Evolutionary conservation across 2,888 invertebrate genomes (phyloP).

Genomic region (Sycophila texana): DNA sequence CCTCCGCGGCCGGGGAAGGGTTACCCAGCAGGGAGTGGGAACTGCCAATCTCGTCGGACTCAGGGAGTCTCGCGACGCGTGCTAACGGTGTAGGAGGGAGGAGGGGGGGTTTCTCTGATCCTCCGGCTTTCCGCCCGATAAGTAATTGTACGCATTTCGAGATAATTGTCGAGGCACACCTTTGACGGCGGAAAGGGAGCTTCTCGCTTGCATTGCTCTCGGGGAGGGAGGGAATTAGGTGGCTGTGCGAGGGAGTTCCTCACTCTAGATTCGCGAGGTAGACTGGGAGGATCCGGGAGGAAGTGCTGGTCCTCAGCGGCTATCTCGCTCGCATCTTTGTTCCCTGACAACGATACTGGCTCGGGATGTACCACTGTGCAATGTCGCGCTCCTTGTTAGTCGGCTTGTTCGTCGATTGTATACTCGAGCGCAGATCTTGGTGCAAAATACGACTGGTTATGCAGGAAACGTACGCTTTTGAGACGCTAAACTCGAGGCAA

Average conservation of each 20-base stretch:
- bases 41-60: slow-evolving; percentile 37
- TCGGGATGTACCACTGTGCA: too few species aligned
- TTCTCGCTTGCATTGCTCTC: not conserved
- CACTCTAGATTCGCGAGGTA: not conserved
- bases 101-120: not conserved
- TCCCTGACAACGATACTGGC: too few species aligned
- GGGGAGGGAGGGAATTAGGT: not conserved
- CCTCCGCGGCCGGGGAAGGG: not conserved
- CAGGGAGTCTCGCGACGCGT: not conserved
- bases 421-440: too few species aligned
- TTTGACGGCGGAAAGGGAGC: slow-evolving; percentile 57
- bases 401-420: too few species aligned
- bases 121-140: slow-evolving; percentile 59
- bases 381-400: too few species aligned
- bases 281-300: too few species aligned
- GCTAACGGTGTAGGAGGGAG: not conserved
- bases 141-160: slow-evolving; percentile 64
- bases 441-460: too few species aligned
- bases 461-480: too few species aligned
- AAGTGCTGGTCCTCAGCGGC: too few species aligned
- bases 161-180: slow-evolving; percentile 64
- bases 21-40: slow-evolving; percentile 22
- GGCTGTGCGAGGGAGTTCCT: not conserved
- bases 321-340: too few species aligned
- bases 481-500: too few species aligned